phyloP scores from a whole-genome alignment of 2,797 vertebrate genomes.

The Mormyrus proboscirostris region DNA sequence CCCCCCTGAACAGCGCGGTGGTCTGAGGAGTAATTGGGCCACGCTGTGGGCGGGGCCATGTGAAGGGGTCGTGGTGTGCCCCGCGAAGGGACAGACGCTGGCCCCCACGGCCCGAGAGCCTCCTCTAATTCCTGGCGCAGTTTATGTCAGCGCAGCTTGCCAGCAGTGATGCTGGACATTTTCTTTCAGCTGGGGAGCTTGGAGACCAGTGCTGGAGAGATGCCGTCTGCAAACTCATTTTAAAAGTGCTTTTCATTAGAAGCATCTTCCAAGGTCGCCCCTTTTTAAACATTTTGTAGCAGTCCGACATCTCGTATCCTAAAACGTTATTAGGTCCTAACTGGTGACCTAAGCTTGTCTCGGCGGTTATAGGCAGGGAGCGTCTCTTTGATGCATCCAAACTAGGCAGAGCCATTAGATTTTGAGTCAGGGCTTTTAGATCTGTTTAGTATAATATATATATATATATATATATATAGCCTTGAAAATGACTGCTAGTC shows the following conservation, averaged over 20 bases:
- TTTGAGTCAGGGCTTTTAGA: background rate
- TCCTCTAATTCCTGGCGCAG: slow-evolving; percentile 7
- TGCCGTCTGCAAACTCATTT: background rate
- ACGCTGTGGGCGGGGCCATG: background rate
- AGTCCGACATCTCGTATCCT: background rate
- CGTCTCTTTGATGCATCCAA: background rate
- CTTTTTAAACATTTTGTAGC: background rate
- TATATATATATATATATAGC: background rate
- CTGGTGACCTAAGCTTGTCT: background rate
- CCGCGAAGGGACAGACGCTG: background rate
- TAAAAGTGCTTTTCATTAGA: background rate
- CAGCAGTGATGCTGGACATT: background rate
- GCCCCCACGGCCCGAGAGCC: background rate
- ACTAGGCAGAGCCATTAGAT: background rate
- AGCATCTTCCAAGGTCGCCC: background rate
- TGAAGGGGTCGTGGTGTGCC: background rate
- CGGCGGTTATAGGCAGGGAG: too few species aligned
- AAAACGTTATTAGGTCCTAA: background rate
- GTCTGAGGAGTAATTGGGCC: background rate
- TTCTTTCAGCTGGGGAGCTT: background rate
- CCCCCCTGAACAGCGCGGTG: background rate
- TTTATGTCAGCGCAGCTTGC: background rate
- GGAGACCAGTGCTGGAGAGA: background rate
- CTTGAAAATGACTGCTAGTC: background rate
- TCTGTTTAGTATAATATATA: background rate